Conservation (phyloP, 2,797 vertebrate species). For the Glyptemys insculpta region DNA sequence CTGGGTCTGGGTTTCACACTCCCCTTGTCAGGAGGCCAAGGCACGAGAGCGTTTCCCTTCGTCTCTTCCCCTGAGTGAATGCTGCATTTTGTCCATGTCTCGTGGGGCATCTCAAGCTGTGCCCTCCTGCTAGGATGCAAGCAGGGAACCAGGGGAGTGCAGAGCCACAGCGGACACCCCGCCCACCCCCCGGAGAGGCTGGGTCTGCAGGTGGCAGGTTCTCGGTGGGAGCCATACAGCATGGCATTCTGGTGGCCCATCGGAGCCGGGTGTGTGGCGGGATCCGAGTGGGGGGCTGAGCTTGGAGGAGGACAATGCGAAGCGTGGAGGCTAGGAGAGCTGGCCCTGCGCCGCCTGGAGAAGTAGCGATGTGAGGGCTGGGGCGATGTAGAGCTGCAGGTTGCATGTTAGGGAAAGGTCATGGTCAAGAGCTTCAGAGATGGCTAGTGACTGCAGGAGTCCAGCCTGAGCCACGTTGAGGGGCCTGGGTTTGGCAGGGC, state of each 20-base stretch:
- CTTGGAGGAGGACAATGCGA: too few relatives aligned
- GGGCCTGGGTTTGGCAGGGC: background rate
- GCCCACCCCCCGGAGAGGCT: too few relatives aligned
- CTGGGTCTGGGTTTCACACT: background rate
- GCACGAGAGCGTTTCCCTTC: background rate
- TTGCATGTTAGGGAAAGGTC: too few relatives aligned
- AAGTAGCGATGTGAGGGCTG: too few relatives aligned
- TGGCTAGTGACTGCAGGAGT: background rate
- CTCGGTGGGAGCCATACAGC: too few relatives aligned
- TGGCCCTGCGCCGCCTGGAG: too few relatives aligned
- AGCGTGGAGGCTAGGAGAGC: too few relatives aligned
- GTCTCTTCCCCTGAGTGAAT: background rate
- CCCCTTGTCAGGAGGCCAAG: background rate
- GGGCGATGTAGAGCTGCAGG: too few relatives aligned
- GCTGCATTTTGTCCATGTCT: background rate
- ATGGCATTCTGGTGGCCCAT: too few relatives aligned
- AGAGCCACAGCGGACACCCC: background rate
- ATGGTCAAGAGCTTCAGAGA: background rate
- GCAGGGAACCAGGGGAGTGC: background rate
- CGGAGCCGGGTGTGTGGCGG: too few relatives aligned
- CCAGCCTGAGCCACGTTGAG: background rate
- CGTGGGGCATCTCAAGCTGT: background rate
- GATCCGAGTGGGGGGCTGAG: too few relatives aligned
- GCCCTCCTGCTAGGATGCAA: background rate
- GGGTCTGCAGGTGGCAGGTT: too few relatives aligned